Evolutionary conservation across 2,888 invertebrate species (phyloP), one percentile per base, ranked within the genome.

Genomic region (Pachycephus smyrnensis): DNA sequence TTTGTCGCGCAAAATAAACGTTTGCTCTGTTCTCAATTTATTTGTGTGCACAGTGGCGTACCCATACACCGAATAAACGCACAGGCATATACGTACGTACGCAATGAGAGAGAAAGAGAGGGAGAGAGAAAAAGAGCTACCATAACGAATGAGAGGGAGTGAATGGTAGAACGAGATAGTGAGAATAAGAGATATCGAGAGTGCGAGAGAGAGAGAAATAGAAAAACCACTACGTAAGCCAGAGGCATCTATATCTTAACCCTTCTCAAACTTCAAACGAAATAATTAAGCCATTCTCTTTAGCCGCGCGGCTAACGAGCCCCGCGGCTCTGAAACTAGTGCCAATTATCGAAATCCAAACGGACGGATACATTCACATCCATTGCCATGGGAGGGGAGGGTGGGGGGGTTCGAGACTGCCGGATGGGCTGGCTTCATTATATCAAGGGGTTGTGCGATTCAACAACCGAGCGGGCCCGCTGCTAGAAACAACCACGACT

Each of bases 261-360:
- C 86, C 84, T 86, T 88, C 86, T 86, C 87, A 80, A 86, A 91
- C 90, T 90, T 91, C 90, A 91, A 91, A 91, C 90, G 89, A 90
- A 90, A 90, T 91, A 90, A 91, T 91, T 89, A 88, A 90, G 88
- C 88, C 89, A 88, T 89, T 89, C 88, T 88, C 88, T 88, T 87
- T 84, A 87, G 84, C 82, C 82, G 84, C 79, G 78, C 83, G 81
- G 81, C 89, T 90, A 90, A 91, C 90, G 89, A 90, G 89, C 83
- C 55, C 86, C 86, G 83, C 86, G 84, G 80, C 79, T 83, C 83
- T 84, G 87, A 87, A 88, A 88, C 88, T 88, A 86, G 86, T 87
- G 89, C 90, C 90, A 91, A 91, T 91, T 91, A 91, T 91, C 86
- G 89, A 89, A 88, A 89, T 89, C 86, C 88, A 88, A 88, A 87